Conservation (phyloP, 2,797 vertebrate genomes). For the Triplophysa bombifrons region DNA sequence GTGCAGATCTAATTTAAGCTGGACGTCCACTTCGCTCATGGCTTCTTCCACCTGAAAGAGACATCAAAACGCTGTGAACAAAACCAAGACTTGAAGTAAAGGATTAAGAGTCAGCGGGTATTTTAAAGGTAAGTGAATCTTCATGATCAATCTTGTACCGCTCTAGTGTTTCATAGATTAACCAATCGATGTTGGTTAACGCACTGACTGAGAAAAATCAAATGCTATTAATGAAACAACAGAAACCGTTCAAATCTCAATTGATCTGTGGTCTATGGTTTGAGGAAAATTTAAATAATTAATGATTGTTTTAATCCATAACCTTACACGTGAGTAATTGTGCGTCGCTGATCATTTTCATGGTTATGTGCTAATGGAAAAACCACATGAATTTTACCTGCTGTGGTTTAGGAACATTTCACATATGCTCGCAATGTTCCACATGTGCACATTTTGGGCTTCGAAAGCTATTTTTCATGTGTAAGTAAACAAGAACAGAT, state of each 20-base stretch:
- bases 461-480: no score
- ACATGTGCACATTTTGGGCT: neutral
- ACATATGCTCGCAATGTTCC: neutral
- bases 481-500: neutral
- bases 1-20: constrained; percentile 94
- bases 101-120: neutral
- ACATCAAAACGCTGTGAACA: constrained; percentile 10
- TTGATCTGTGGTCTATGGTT: neutral
- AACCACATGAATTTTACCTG: neutral
- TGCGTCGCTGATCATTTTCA: neutral
- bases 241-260: neutral
- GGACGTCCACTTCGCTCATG: constrained; percentile 91
- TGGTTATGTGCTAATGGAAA: neutral
- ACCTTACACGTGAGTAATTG: neutral
- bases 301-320: neutral
- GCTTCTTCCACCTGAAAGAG: constrained; percentile 89
- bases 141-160: neutral
- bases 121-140: neutral
- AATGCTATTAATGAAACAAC: constrained; percentile 3
- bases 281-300: neutral
- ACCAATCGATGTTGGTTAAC: constrained; percentile 1
- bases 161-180: neutral
- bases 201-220: neutral
- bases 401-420: neutral
- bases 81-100: neutral